phyloP scores from a whole-genome alignment of 2,797 vertebrate species.

The Coregonus sp. region DNA sequence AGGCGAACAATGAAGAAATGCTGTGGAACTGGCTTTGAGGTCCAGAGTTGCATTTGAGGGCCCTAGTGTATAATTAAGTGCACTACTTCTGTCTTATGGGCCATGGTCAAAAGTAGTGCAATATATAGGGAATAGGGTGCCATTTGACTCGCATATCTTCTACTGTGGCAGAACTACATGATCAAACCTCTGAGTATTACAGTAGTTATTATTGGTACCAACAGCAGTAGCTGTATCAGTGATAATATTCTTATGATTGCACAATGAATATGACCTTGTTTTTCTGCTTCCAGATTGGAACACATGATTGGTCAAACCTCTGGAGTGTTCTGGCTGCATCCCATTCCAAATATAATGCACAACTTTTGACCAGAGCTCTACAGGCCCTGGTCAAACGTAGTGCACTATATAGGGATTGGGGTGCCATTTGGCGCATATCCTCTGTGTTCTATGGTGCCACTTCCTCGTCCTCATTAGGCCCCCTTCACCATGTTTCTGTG shows the following conservation, averaged over 20 bases:
- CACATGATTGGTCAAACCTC: not conserved
- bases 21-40: too few relatives aligned
- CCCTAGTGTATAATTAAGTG: not conserved
- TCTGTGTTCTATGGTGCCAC: slow-evolving; percentile 5
- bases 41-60: too few relatives aligned
- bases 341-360: not conserved
- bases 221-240: not conserved
- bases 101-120: too few relatives aligned
- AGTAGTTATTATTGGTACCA: too few relatives aligned
- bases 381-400: not conserved
- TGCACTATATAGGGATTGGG: not conserved
- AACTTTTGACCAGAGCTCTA: not conserved
- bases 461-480: slow-evolving; percentile 41
- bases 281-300: not conserved
- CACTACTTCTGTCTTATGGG: too few relatives aligned
- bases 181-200: too few relatives aligned
- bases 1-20: too few relatives aligned
- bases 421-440: not conserved
- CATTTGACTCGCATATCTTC: too few relatives aligned
- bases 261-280: not conserved
- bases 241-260: not conserved
- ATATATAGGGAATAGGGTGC: too few relatives aligned
- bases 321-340: not conserved
- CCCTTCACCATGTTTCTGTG: slow-evolving; percentile 40
- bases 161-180: too few relatives aligned